Conservation (phyloP, 2,888 invertebrate species). For the Cremastinae sp. region DNA sequence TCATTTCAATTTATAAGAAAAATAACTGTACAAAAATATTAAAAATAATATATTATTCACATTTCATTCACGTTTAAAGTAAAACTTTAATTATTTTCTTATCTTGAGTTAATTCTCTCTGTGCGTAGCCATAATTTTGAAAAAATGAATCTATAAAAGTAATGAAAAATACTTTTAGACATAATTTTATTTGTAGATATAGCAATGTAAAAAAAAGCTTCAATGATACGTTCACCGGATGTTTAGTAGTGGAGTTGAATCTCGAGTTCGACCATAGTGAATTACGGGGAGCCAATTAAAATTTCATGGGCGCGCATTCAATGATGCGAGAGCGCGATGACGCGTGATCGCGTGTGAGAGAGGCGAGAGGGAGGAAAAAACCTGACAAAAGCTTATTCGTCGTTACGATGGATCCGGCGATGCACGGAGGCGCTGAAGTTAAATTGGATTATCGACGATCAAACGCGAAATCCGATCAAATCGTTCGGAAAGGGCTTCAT, state of each 20-base stretch:
- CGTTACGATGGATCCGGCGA: conserved; percentile 22
- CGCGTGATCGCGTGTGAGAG: conserved; percentile 14
- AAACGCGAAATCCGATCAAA: conserved; percentile 73
- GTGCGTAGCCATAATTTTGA: too few relatives aligned
- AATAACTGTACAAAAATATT: too few relatives aligned
- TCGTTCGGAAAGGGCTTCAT: conserved; percentile 72
- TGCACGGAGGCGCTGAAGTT: conserved; percentile 63
- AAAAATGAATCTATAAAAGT: too few relatives aligned
- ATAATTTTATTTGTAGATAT: too few relatives aligned
- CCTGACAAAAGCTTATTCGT: conserved; percentile 35
- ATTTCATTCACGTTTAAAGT: too few relatives aligned
- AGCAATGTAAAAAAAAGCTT: too few relatives aligned
- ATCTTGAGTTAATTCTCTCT: too few relatives aligned
- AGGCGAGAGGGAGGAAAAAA: conserved; percentile 25
- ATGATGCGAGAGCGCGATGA: conserved; percentile 16
- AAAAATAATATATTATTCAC: too few relatives aligned
- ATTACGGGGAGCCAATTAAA: neutral
- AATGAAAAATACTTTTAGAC: too few relatives aligned
- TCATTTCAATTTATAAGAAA: too few relatives aligned
- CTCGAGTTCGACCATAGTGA: neutral
- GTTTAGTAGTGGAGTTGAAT: neutral
- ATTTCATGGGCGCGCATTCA: conserved; percentile 3
- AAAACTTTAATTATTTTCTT: too few relatives aligned
- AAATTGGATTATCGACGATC: conserved; percentile 75
- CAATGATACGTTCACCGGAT: too few relatives aligned